Evolutionary conservation across 1,140 invertebrate species (phyloP).

Genomic region (Calephelis virginiensis): DNA sequence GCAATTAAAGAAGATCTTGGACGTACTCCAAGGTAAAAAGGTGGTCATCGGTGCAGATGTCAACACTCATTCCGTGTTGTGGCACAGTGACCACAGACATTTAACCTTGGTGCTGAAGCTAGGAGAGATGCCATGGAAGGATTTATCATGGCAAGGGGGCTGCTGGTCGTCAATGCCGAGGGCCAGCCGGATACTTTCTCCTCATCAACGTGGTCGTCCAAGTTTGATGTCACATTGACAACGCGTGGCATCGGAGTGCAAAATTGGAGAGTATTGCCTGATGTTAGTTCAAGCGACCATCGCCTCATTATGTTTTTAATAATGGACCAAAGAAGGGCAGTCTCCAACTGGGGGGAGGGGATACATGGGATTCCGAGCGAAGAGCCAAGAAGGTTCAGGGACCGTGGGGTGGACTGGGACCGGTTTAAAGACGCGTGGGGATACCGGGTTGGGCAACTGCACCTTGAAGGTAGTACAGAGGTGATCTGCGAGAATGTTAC

Average conservation of each 20-base stretch:
- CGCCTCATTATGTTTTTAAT: no score
- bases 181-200: neutral
- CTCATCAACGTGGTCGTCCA: neutral
- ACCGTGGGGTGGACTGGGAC: no score
- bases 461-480: no score
- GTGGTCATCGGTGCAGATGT: neutral
- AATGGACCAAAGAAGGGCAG: no score
- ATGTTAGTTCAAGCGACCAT: neutral
- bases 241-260: neutral
- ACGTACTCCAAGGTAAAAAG: neutral
- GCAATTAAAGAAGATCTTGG: neutral
- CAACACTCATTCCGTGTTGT: neutral
- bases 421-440: no score
- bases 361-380: no score
- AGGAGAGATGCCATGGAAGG: neutral
- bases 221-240: neutral
- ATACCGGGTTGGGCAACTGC: no score
- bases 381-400: no score
- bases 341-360: no score
- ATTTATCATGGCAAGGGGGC: neutral
- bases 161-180: neutral
- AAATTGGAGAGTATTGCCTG: neutral
- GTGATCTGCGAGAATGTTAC: no score
- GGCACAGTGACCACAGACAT: neutral
- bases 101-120: neutral